Conservation (phyloP, 2,113 vertebrate genomes). For the Trochalopteron elliotii region DNA sequence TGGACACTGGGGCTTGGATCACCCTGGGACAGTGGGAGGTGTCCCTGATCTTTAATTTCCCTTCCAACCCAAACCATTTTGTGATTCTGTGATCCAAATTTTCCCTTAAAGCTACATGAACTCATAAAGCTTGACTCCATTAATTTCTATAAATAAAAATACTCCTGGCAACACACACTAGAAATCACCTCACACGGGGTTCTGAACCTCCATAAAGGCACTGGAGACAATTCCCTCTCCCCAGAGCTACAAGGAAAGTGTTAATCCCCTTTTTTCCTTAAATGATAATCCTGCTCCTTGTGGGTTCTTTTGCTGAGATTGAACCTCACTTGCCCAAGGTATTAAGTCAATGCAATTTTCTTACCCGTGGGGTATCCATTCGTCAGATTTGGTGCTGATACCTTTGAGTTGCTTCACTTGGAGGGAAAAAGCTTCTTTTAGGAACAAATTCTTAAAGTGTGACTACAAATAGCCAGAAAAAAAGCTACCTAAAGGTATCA, state of each 20-base stretch:
- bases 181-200: background rate
- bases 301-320: slow-evolving; percentile 39
- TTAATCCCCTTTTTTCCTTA: background rate
- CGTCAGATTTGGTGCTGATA: slow-evolving; percentile 40
- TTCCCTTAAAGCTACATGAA: background rate
- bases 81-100: background rate
- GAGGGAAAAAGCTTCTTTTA: background rate
- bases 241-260: background rate
- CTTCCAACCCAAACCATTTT: background rate
- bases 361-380: slow-evolving; percentile 43
- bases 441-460: slow-evolving; percentile 9
- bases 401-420: background rate
- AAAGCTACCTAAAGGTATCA: background rate
- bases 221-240: background rate
- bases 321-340: slow-evolving; percentile 14
- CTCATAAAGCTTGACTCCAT: background rate
- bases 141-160: background rate
- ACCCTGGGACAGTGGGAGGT: accelerated
- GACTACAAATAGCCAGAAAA: background rate
- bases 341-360: slow-evolving; percentile 54
- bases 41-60: background rate
- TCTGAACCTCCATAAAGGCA: background rate
- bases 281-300: background rate
- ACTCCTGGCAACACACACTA: background rate
- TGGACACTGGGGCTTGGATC: background rate